These are phyloP conservation scores for Drosophila conformis DNA, from an alignment of 2,888 invertebrate species.

Conservation along the genomic window DNA sequence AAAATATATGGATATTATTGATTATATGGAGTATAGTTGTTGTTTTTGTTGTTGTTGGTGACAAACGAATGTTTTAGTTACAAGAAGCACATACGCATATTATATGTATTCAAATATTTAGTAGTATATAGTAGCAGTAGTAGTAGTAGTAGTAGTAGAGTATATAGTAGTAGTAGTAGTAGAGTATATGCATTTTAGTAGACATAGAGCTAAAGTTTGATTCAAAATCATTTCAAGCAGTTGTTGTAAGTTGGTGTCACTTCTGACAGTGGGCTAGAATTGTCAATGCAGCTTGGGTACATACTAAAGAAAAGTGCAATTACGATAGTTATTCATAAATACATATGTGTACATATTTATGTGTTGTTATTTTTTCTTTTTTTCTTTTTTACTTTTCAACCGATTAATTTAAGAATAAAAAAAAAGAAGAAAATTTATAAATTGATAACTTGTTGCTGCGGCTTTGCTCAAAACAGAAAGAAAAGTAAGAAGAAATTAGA, in stretches of 20 bases:
- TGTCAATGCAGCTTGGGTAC: slow-evolving; percentile 73
- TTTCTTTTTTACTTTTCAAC: neutral
- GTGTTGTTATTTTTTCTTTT: neutral
- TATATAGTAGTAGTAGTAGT: slow-evolving; percentile 48
- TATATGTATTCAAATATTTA: slow-evolving; percentile 63
- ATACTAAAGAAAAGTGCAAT: slow-evolving; percentile 79
- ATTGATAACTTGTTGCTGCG: slow-evolving; percentile 26
- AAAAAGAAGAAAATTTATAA: neutral
- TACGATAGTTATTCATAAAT: slow-evolving; percentile 48
- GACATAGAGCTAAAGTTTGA: slow-evolving; percentile 72
- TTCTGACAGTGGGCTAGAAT: slow-evolving; percentile 57
- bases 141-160: slow-evolving; percentile 43
- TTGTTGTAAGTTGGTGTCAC: slow-evolving; percentile 55
- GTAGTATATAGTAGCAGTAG: slow-evolving; percentile 40
- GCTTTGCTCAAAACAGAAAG: slow-evolving; percentile 23
- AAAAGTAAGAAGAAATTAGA: slow-evolving; percentile 5
- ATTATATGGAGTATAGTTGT: slow-evolving; percentile 35
- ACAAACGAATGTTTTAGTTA: slow-evolving; percentile 63
- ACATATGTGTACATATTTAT: slow-evolving; percentile 25
- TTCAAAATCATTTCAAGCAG: slow-evolving; percentile 69
- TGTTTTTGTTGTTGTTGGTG: slow-evolving; percentile 42
- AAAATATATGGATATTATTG: slow-evolving; percentile 48
- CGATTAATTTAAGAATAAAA: slow-evolving; percentile 2
- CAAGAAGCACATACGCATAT: slow-evolving; percentile 80
- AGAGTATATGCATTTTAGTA: slow-evolving; percentile 63